Evolutionary conservation across 2,888 invertebrate species (phyloP).

Genomic region (Axea sp.): DNA sequence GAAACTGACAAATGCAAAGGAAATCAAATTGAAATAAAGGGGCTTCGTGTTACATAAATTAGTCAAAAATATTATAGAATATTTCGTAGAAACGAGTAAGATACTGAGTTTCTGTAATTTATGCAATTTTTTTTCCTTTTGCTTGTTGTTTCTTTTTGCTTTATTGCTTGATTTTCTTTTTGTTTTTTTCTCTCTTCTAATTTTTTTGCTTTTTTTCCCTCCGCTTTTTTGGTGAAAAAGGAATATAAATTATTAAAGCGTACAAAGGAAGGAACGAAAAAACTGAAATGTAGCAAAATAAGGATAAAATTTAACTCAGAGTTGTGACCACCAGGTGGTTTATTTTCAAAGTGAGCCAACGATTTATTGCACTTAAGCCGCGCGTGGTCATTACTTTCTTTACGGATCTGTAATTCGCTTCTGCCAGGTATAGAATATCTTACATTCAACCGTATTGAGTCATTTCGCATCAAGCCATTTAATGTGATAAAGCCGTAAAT

Average conservation of each 20-base stretch:
- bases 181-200: no score
- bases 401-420: constrained; percentile 49
- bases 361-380: constrained; percentile 57
- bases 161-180: no score
- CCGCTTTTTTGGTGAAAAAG: constrained; percentile 18
- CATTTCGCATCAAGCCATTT: constrained; percentile 40
- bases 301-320: constrained; percentile 23
- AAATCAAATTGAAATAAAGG: constrained; percentile 25
- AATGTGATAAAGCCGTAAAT: no score
- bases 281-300: constrained; percentile 9
- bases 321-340: constrained; percentile 51
- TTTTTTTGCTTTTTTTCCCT: no score
- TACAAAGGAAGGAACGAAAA: constrained; percentile 38
- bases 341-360: constrained; percentile 48
- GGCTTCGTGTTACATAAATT: constrained; percentile 26
- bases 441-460: constrained; percentile 38
- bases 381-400: constrained; percentile 45
- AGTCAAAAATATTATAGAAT: constrained; percentile 42
- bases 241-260: constrained; percentile 51
- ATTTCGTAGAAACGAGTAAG: constrained; percentile 5
- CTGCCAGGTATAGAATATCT: constrained; percentile 40
- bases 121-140: no score
- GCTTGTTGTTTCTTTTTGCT: no score
- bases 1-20: not conserved
- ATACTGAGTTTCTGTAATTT: no score